Evolutionary conservation across 2,797 vertebrate species (phyloP), one percentile per base, ranked within the genome.

Genomic region (Myotis planiceps): DNA sequence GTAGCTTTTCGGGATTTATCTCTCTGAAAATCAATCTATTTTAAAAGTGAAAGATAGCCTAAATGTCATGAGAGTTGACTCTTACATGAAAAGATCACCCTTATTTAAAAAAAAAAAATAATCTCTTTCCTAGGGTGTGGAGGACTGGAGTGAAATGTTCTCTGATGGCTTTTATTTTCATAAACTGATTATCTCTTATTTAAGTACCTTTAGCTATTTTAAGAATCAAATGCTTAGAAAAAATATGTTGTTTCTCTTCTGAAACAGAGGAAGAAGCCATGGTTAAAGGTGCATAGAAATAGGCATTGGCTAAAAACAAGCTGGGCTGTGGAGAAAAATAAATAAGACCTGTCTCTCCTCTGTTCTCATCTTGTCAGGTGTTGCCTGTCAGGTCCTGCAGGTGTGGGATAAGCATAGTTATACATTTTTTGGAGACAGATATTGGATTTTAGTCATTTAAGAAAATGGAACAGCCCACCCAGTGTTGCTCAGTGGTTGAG

Each of bases 191-290:
- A 5, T 82, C 39, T 90, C 6, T 72, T 81, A 71, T 63, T 89
- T 90, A 37, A 78, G 63, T 58, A 45, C 65, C 15, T 81, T 72
- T 79, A 71, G 18, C 13, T 93, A 29, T 89, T 93, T 86, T 93
- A 51, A 93, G 23, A 55, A 63, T 39, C 53, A 60, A 69, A 53
- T 53, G 5, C 39, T 69, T 68, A 34, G 6, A 21, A 34, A 29
- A 53, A 27, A 12, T 29, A 76, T 32, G 7, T 90, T 68, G 3
- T 66, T 69, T 55, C 25, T 88, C 2, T 88, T 51, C 68, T 68
- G 37, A 88, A 89, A 85, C 37, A 91, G 34, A 86, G 55, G 1
- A 53, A 32, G 2, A 34, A 37, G 6, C 2, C n/a, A 27, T 85
- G 15, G 6, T 51, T 92, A 63, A 66, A 42, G 63, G 25, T 9